phyloP scores from a whole-genome alignment of 2,113 vertebrate genomes.

The Aythya baeri region DNA sequence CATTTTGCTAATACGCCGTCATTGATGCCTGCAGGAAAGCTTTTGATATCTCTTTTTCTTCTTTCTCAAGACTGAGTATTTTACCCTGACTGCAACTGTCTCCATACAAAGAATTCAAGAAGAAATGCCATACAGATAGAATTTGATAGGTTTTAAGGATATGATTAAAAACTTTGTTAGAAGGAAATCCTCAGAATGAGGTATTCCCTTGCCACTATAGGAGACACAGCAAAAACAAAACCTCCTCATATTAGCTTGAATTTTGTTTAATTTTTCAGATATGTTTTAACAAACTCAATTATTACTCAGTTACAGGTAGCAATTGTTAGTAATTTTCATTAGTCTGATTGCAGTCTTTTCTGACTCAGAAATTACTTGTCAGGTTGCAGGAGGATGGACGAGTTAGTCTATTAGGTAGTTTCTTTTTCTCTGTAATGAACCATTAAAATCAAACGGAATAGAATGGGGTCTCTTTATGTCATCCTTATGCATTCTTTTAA shows the following conservation, averaged over 20 bases:
- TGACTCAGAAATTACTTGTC: neutral
- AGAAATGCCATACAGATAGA: neutral
- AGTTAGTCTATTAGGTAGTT: neutral
- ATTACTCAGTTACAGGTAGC: neutral
- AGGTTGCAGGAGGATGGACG: neutral
- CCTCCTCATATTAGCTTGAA: neutral
- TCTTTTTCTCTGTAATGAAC: neutral
- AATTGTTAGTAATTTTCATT: neutral
- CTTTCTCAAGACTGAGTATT: neutral
- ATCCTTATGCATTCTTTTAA: neutral
- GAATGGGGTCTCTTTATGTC: neutral
- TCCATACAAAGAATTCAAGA: neutral
- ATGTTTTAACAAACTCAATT: neutral
- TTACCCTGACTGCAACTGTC: neutral
- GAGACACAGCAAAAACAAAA: neutral
- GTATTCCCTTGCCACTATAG: neutral
- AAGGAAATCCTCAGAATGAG: neutral
- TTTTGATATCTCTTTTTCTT: neutral
- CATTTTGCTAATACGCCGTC: neutral
- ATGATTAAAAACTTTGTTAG: neutral
- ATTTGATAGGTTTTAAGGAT: neutral
- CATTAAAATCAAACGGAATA: neutral
- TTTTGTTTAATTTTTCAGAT: neutral
- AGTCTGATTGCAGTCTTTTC: neutral
- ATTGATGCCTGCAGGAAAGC: neutral